phyloP scores from a whole-genome alignment of 2,888 invertebrate species.

The Amphimallon solstitiale region DNA sequence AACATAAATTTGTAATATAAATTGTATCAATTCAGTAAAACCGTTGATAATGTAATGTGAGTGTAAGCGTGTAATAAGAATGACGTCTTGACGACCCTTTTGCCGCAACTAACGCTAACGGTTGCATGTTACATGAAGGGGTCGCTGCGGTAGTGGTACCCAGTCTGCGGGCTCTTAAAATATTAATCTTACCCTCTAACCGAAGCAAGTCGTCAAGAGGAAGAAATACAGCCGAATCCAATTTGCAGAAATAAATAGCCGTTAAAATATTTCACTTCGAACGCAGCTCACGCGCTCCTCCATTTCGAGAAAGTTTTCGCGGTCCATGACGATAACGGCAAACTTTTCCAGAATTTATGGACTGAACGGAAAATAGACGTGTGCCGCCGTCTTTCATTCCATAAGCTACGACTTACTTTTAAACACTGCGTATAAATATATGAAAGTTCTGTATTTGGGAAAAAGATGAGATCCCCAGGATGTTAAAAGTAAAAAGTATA shows the following conservation, averaged over 20 bases:
- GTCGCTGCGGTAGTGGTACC: neutral
- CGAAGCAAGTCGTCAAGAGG: neutral
- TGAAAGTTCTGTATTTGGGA: too few species aligned
- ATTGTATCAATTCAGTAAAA: too few species aligned
- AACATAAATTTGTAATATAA: too few species aligned
- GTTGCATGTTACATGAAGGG: too few species aligned
- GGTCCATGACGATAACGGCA: conserved; percentile 14
- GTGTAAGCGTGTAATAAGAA: too few species aligned
- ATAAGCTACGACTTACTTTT: too few species aligned
- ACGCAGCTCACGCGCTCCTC: conserved; percentile 11
- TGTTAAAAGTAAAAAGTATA: too few species aligned
- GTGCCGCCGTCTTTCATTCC: too few species aligned
- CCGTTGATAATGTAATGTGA: too few species aligned
- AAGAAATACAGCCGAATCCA: conserved; percentile 23
- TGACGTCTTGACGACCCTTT: neutral
- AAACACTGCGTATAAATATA: too few species aligned
- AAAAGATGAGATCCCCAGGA: too few species aligned
- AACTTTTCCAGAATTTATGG: conserved; percentile 28
- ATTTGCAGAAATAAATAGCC: conserved; percentile 30
- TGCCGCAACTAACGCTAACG: neutral
- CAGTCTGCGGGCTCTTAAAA: conserved; percentile 13
- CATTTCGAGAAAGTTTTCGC: conserved; percentile 19
- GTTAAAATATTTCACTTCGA: conserved; percentile 26
- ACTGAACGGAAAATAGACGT: neutral
- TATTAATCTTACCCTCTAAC: conserved; percentile 11